These are phyloP conservation scores for Phocoena sinus DNA, from an alignment of 2,113 vertebrate genomes.

Conservation along the genomic window DNA sequence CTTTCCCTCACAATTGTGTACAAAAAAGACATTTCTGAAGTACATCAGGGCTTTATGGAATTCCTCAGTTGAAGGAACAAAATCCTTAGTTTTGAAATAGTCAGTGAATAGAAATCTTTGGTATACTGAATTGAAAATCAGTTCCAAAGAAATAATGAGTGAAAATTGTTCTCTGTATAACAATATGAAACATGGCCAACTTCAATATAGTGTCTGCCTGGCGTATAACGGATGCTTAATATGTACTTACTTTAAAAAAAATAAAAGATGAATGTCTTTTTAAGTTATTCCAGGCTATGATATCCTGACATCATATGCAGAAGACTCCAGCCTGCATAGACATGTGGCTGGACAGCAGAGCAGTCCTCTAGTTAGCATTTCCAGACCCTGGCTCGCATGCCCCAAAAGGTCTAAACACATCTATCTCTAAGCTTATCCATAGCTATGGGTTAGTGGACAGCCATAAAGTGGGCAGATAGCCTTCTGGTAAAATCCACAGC, in stretches of 20 bases:
- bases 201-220: background rate
- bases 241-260: background rate
- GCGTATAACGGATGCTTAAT: background rate
- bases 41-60: background rate
- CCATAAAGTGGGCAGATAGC: background rate
- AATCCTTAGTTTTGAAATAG: background rate
- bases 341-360: background rate
- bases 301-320: background rate
- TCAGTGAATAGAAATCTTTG: background rate
- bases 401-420: background rate
- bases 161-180: background rate
- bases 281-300: background rate
- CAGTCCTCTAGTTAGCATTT: background rate
- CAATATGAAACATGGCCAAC: background rate
- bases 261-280: background rate
- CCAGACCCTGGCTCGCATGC: background rate
- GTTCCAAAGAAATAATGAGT: background rate
- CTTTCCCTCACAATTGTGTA: background rate
- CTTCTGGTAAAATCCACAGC: background rate
- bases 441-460: background rate
- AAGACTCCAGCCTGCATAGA: background rate
- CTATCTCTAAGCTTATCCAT: background rate
- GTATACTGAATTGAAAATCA: background rate
- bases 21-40: constrained; percentile 2
- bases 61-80: background rate